phyloP scores from a whole-genome alignment of 37 sponge, comb jelly and placozoan species.

The Hormiphora californensis region DNA sequence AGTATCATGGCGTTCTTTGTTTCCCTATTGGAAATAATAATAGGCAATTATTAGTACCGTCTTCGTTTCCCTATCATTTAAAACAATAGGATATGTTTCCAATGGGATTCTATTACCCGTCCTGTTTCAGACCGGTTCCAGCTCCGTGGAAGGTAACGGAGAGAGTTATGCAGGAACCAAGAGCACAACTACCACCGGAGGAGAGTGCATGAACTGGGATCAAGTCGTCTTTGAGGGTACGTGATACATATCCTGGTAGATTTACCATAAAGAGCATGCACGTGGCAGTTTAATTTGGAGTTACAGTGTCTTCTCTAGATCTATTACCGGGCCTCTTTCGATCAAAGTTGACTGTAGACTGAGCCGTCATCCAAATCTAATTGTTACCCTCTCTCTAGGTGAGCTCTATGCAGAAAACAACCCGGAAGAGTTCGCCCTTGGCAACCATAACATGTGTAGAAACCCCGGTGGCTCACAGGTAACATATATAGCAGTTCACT shows the following conservation, averaged over 20 bases:
- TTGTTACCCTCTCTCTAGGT: not conserved
- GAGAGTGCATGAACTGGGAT: not conserved
- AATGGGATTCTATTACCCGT: too few relatives aligned
- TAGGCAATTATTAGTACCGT: too few relatives aligned
- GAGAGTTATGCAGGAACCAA: not conserved
- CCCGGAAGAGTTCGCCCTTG: not conserved
- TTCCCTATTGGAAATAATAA: too few relatives aligned
- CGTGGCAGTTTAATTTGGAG: too few relatives aligned
- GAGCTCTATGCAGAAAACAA: not conserved
- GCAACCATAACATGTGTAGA: conserved; percentile 22
- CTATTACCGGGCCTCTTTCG: too few relatives aligned
- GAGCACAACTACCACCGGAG: not conserved
- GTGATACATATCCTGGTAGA: not conserved
- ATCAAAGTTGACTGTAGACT: too few relatives aligned
- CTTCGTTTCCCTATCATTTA: too few relatives aligned
- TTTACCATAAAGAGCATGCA: too few relatives aligned
- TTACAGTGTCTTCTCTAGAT: too few relatives aligned
- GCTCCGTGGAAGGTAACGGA: not conserved
- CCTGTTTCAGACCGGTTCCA: not conserved
- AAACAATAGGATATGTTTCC: too few relatives aligned
- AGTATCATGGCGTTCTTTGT: too few relatives aligned
- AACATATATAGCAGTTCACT: not conserved
- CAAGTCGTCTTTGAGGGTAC: not conserved
- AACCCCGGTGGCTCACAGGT: not conserved
- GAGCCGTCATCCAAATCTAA: not conserved